Base-by-base conservation (phyloP, 1,140 invertebrate species). In the Littorina saxatilis region DNA sequence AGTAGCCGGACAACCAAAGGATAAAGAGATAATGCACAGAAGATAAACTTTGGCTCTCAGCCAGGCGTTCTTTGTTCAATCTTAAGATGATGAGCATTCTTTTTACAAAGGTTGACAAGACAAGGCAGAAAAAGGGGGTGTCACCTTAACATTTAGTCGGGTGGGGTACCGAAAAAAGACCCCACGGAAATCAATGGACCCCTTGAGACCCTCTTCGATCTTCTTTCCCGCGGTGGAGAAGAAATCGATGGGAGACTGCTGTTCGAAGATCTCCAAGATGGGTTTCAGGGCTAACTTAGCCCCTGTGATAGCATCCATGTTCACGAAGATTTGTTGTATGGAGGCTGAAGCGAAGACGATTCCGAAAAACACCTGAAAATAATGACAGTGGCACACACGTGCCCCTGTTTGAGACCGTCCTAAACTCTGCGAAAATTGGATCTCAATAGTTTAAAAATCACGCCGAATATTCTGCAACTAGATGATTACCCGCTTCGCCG, bases 131-230 rank as follows among this genome's bases (percentile, higher is more conserved):
- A 50, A 50, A 7, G 15, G 13, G 4, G 29, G 7, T 63, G 4
- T 32, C 15, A 79, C 85, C 81, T 83, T 79, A 0, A 96, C 94
- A 88, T 96, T 95, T 39, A 94, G 92, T 80, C 96, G 93, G 0
- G 96, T 95, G 2, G 97, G 97, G 92, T 98, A 98, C 17, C 73
- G 47, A 84, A 94, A 94, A 52, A 91, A 81, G 0, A 98, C 94
- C 86, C 96, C 94, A 79, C 94, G 93, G 87, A 98, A 96, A 82
- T 94, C 92, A 61, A 98, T 96, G 84, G 95, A 92, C 0, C 96
- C 96, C 15, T 85, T 76, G 17, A 92, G 63, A 27, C 68, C 72
- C 0, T 58, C 11, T 15, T 1, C 15, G 7, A 15, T 13, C 20
- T 1, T 17, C 4, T 9, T 29, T 2, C 66, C 66, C 15, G 15